Evolutionary conservation across 1,140 invertebrate genomes (phyloP).

Genomic region (Maniola jurtina): DNA sequence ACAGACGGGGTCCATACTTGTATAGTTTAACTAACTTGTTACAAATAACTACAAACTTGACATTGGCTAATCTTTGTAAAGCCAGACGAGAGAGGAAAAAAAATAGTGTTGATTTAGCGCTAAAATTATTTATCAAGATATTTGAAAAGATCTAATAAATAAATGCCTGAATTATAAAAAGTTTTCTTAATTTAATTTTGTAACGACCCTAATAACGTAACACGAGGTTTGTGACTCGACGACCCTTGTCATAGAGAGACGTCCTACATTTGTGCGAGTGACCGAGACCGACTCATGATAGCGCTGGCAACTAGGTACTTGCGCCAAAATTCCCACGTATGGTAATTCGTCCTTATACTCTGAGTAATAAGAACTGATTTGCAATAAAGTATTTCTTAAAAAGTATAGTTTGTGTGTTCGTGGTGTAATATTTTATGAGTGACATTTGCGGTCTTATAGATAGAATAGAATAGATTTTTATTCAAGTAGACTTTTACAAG

Average conservation of each 20-base stretch:
- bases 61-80: too few relatives aligned
- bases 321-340: not conserved
- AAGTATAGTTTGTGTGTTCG: not conserved
- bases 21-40: too few relatives aligned
- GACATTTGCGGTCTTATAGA: constrained; percentile 24
- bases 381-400: not conserved
- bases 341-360: not conserved
- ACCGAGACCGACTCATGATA: constrained; percentile 39
- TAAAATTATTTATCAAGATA: too few relatives aligned
- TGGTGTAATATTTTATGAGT: constrained; percentile 30
- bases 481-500: too few relatives aligned
- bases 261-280: constrained; percentile 53
- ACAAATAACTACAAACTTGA: too few relatives aligned
- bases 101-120: too few relatives aligned
- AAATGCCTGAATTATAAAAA: too few relatives aligned
- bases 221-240: constrained; percentile 27
- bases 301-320: constrained; percentile 19
- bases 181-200: not conserved
- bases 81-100: too few relatives aligned
- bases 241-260: constrained; percentile 57
- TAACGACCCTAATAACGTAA: constrained; percentile 22
- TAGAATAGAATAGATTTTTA: too few relatives aligned
- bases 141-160: too few relatives aligned
- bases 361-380: constrained; percentile 4
- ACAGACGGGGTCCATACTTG: too few relatives aligned